phyloP scores from a whole-genome alignment of 2,113 vertebrate species.

The Willisornis vidua region DNA sequence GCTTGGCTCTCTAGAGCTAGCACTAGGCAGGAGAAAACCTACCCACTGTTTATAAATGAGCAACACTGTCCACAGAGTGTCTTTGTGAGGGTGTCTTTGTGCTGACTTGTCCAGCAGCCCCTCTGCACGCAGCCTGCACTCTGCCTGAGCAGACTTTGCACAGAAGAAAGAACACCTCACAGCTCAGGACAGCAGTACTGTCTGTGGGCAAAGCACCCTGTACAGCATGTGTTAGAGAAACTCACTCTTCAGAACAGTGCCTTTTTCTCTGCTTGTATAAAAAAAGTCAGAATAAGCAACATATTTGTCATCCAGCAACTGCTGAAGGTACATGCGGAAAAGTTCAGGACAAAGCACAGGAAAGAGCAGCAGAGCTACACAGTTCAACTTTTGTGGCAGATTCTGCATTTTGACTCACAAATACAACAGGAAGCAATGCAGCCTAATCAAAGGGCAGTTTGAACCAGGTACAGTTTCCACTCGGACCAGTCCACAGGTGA shows the following conservation, averaged over 20 bases:
- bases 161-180: background rate
- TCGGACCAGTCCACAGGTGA: background rate
- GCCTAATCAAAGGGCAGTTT: background rate
- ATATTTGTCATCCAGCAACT: accelerated
- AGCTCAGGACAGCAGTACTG: background rate
- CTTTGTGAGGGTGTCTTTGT: background rate
- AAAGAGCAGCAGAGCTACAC: background rate
- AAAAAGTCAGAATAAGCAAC: background rate
- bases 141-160: background rate
- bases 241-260: background rate
- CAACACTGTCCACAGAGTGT: background rate
- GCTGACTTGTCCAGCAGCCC: accelerated
- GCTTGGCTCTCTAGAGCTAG: background rate
- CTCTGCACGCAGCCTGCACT: accelerated
- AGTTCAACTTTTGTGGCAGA: background rate
- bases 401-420: background rate
- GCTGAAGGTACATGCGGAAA: background rate
- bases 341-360: background rate
- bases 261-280: background rate
- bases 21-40: background rate
- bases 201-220: background rate
- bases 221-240: background rate
- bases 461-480: background rate
- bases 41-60: background rate
- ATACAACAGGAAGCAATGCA: background rate